Evolutionary conservation across 2,113 vertebrate species (phyloP), one percentile per base, ranked within the genome.

Genomic region (Vimba vimba): DNA sequence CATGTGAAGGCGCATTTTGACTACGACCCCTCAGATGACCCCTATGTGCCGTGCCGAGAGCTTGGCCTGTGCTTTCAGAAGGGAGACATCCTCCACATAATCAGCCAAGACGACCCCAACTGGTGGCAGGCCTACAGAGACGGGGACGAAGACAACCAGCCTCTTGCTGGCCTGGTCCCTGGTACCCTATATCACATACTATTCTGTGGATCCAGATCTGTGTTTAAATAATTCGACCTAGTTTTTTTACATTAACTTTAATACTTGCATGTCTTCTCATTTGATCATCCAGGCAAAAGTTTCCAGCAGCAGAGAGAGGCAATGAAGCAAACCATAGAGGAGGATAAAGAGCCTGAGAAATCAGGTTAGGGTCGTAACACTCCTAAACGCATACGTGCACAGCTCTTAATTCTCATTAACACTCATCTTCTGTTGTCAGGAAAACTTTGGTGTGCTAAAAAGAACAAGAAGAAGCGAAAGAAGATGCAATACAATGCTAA

Each of bases 61-160:
- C 90, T 99, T 86, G 98, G 98, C 55, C 91, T 99, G 0, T 99
- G 97, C 80, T 99, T 99, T 93, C 98, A 99, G 93, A 99, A 99
- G 88, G 98, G 98, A 43, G 98, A 99, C 80, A 99, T 99, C 83
- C 97, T 99, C 50, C 98, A 99, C 90, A 96, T 99, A 23, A 99
- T 99, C 89, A 99, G 98, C 91, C 98, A 99, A 90, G 95, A 98
- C 45, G 98, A 99, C 92, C 98, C 98, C 87, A 99, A 99, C 92
- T 99, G 98, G 98, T 99, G 98, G 98, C 98, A 99, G 90, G 98
- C 98, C 21, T 99, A 99, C 93, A 93, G 98, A 91, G 98, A 99
- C 36, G 98, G 98, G 9, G 98, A 99, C 52, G 98, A 99, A 93
- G 98, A 99, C 68, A 99, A 99, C 88, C 98, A 99, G 80, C 98